A percentile compares a stretch with the other conserved stretches of the same genome.
These are phyloP conservation scores for Trachurus trachurus DNA, from an alignment of 2,797 vertebrate genomes.

Conservation along the genomic window DNA sequence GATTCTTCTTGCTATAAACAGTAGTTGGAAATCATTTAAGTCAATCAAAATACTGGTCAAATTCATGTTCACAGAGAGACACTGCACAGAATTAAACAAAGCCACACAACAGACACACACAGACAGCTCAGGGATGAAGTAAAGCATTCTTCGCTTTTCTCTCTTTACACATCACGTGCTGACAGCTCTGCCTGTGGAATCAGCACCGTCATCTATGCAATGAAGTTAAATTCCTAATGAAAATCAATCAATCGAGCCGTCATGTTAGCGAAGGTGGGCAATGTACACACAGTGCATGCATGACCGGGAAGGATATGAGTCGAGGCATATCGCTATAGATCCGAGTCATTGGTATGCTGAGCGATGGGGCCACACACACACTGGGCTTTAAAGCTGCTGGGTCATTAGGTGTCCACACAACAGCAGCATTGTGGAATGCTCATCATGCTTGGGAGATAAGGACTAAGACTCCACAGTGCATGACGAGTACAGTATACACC, in stretches of 20 bases:
- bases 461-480: slow-evolving; percentile 16
- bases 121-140: slow-evolving; percentile 14
- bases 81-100: slow-evolving; percentile 14
- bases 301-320: background rate
- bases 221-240: slow-evolving; percentile 24
- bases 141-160: slow-evolving; percentile 34
- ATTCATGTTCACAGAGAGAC: slow-evolving; percentile 28
- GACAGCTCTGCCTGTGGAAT: slow-evolving; percentile 37
- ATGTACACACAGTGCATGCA: slow-evolving; percentile 16
- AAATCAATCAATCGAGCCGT: slow-evolving; percentile 23
- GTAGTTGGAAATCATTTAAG: slow-evolving; percentile 53
- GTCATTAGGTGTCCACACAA: slow-evolving; percentile 71
- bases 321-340: slow-evolving; percentile 40
- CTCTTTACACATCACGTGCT: slow-evolving; percentile 20
- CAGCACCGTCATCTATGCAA: background rate
- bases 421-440: slow-evolving; percentile 65
- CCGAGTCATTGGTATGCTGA: slow-evolving; percentile 46
- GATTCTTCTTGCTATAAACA: slow-evolving; percentile 28
- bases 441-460: slow-evolving; percentile 47
- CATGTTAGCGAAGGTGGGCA: background rate
- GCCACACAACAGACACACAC: background rate
- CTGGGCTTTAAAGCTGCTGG: slow-evolving; percentile 50
- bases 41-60: slow-evolving; percentile 35
- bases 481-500: slow-evolving; percentile 19
- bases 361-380: slow-evolving; percentile 44